Conservation (phyloP, 1,140 invertebrate species). For the Sycobia sp. region DNA sequence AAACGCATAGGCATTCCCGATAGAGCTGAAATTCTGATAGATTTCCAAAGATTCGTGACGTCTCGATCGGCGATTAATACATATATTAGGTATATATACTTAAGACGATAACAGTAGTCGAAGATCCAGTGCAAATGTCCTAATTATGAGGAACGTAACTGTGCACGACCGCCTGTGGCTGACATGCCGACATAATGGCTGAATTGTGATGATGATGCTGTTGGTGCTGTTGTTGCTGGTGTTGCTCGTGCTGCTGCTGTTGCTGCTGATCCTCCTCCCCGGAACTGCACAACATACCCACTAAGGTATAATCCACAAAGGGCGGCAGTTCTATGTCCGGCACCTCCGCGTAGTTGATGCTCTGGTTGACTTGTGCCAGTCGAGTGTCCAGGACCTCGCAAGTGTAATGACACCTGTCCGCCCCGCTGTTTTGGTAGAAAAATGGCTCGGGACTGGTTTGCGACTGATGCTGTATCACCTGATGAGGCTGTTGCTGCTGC, state of each 20-base stretch:
- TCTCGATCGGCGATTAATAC: too few species aligned
- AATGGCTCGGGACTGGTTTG: slow-evolving; percentile 50
- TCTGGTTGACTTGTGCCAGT: slow-evolving; percentile 39
- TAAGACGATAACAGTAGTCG: too few species aligned
- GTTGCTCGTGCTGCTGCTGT: slow-evolving; percentile 6
- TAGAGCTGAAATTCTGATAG: too few species aligned
- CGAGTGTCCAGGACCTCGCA: slow-evolving; percentile 54
- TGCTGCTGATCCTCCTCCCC: slow-evolving; percentile 42
- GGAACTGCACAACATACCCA: slow-evolving; percentile 57
- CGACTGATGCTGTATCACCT: slow-evolving; percentile 1
- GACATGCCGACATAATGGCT: not conserved
- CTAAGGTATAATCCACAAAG: slow-evolving; percentile 58
- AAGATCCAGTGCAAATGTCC: too few species aligned
- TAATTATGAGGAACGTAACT: slow-evolving; percentile 56
- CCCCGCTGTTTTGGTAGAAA: slow-evolving; percentile 37
- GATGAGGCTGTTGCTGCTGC: not conserved
- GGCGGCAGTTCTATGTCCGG: slow-evolving; percentile 51
- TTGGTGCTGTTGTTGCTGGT: slow-evolving; percentile 10
- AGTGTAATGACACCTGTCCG: slow-evolving; percentile 53
- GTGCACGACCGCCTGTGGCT: slow-evolving; percentile 37
- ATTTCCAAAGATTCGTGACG: too few species aligned
- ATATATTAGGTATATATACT: too few species aligned
- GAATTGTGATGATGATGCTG: slow-evolving; percentile 11
- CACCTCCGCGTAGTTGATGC: slow-evolving; percentile 43
- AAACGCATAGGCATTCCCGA: too few species aligned